Base-by-base conservation (phyloP, 1,140 invertebrate species). In the Triops cancriformis region DNA sequence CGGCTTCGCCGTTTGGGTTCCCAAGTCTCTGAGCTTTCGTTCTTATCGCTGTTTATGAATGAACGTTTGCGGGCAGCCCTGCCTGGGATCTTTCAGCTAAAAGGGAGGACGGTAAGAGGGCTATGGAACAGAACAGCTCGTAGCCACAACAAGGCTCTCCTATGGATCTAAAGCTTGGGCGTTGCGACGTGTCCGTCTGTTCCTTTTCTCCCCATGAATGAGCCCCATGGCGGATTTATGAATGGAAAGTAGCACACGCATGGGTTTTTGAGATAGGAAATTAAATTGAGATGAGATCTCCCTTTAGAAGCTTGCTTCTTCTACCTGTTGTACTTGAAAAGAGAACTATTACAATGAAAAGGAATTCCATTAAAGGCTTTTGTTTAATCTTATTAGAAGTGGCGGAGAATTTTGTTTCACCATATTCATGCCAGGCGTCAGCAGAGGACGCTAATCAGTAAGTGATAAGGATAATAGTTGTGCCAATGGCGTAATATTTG, bases 211-310 rank as follows among this genome's bases (percentile, higher is more conserved):
- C 51, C 51, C 51, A 64, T 64, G 51, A 64, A 64, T 64, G 51
- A 64, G 51, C 51, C 51, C 31, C 51, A 64, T 23, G 51, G 51
- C 51, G 51, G 51, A 23, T 9, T n/a, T 64, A 23, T 64, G 51
- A 64, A 64, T 64, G 51, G 51, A 64, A 64, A 64, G 51, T 64
- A 23, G 51, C 51, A 64, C 51, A 64, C 18, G 23, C 51, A 64
- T 64, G 74, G n/a, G 28, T 64, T 27, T 43, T 74, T 77, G 75
- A 77, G 79, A 7, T 73, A 23, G 14, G n/a, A 18, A 64, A 64
- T 64, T n/a, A 64, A 64, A 64, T 2, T 64, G 14, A 64, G 18
- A 7, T 23, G 9, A 37, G 1, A n/a, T 23, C n/a, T 64, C 23
- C 23, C 18, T 64, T 23, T 23, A 1, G 10, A 2, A 37, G 31